Evolutionary conservation across 2,888 invertebrate genomes (phyloP).

Genomic region (Drosophila anomalata): DNA sequence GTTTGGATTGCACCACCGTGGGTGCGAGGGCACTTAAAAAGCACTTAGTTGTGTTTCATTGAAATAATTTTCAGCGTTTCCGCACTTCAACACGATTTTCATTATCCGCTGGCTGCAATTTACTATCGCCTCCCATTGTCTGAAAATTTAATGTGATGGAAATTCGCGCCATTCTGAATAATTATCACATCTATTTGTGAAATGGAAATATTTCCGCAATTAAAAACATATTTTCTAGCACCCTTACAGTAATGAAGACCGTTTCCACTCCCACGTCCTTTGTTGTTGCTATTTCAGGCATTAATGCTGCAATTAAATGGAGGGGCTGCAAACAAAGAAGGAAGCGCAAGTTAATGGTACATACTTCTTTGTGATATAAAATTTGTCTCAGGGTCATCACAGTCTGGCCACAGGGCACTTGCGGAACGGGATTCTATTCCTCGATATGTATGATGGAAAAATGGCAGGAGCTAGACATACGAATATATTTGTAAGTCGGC

Average conservation of each 20-base stretch:
- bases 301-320: constrained; percentile 56
- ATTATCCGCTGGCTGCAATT: constrained; percentile 60
- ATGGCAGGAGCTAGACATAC: too few relatives aligned
- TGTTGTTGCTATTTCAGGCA: constrained; percentile 49
- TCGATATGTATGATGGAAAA: too few relatives aligned
- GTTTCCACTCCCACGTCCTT: constrained; percentile 15
- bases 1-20: constrained; percentile 16
- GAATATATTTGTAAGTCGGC: too few relatives aligned
- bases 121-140: constrained; percentile 60
- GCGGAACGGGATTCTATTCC: too few relatives aligned
- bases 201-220: constrained; percentile 69
- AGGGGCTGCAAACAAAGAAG: constrained; percentile 10
- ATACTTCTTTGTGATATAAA: neutral
- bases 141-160: constrained; percentile 73
- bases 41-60: constrained; percentile 67
- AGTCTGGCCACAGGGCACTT: neutral
- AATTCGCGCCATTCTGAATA: constrained; percentile 67
- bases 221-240: constrained; percentile 70
- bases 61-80: constrained; percentile 75
- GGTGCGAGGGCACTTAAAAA: constrained; percentile 60
- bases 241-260: constrained; percentile 58
- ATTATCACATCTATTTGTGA: constrained; percentile 62
- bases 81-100: constrained; percentile 73
- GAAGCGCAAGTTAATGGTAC: constrained; percentile 16
- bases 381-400: constrained; percentile 2